Percentiles rank a stretch among this genome's conserved stretches.
Conservation (phyloP, 1,140 invertebrate genomes). For the Trichonephila clavata region DNA sequence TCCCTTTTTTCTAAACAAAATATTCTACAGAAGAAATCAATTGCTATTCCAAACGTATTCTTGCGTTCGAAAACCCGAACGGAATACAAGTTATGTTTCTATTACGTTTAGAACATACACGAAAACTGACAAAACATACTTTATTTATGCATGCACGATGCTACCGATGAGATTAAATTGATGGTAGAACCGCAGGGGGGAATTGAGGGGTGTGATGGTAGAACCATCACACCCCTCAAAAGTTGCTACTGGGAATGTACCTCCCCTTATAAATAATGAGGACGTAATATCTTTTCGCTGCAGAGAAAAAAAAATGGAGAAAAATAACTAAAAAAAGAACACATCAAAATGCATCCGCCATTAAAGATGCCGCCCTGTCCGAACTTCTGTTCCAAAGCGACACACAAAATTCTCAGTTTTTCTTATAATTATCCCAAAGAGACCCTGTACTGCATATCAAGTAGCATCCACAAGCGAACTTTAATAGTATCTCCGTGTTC, state of each 20-base stretch:
- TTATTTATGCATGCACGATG: slow-evolving; percentile 60
- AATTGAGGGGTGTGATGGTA: no score
- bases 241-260: slow-evolving; percentile 50
- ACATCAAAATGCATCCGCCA: neutral
- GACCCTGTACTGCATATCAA: slow-evolving; percentile 58
- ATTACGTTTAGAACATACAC: neutral
- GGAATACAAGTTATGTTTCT: slow-evolving; percentile 15
- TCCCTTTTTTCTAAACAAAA: neutral
- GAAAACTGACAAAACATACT: slow-evolving; percentile 36
- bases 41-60: neutral
- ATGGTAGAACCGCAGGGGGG: neutral
- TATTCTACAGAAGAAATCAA: neutral
- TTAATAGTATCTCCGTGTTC: slow-evolving; percentile 60
- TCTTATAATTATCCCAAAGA: slow-evolving; percentile 32
- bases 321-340: slow-evolving; percentile 9
- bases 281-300: slow-evolving; percentile 34
- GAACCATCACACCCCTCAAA: slow-evolving; percentile 14
- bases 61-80: neutral
- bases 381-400: slow-evolving; percentile 21
- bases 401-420: slow-evolving; percentile 41
- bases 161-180: slow-evolving; percentile 71
- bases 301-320: neutral
- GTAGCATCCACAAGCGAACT: slow-evolving; percentile 27
- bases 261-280: slow-evolving; percentile 51
- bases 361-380: slow-evolving; percentile 22